A percentile compares a stretch with the other conserved stretches of the same genome.
Conservation (phyloP, 2,113 vertebrate genomes). For the Datnioides undecimradiatus region DNA sequence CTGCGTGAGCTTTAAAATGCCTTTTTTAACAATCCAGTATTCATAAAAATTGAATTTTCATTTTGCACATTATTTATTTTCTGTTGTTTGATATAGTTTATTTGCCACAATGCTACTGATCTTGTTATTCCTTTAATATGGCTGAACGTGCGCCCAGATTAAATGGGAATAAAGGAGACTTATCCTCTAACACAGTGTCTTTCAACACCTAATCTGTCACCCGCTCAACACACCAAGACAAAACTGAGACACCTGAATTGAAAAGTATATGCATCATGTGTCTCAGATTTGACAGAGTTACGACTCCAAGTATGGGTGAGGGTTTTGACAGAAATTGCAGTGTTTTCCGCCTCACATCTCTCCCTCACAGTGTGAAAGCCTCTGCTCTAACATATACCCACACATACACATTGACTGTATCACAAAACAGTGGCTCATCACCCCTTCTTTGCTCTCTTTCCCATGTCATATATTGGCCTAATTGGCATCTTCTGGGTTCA, state of each 20-base stretch:
- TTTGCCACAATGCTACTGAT: background rate
- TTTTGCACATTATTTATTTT: background rate
- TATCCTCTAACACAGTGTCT: background rate
- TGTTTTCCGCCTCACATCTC: background rate
- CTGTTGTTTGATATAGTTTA: constrained; percentile 8
- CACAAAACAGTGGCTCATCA: background rate
- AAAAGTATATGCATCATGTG: background rate
- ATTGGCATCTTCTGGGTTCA: background rate
- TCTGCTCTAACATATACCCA: background rate
- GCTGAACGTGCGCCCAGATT: background rate
- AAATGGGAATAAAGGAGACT: background rate
- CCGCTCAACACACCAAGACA: no score
- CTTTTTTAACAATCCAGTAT: constrained; percentile 26
- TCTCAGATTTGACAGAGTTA: background rate
- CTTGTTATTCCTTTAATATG: constrained; percentile 23
- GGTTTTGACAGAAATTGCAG: background rate
- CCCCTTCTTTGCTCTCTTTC: background rate
- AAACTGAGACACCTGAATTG: background rate
- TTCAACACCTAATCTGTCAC: no score
- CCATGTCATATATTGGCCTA: background rate
- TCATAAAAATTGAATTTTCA: constrained; percentile 8
- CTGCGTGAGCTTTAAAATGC: background rate
- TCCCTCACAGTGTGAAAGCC: background rate
- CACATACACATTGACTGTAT: background rate
- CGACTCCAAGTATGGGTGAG: background rate